Percentiles rank a stretch among this genome's conserved stretches.
phyloP scores from a whole-genome alignment of 2,888 invertebrate species.

The Drosophila bunnanda region DNA sequence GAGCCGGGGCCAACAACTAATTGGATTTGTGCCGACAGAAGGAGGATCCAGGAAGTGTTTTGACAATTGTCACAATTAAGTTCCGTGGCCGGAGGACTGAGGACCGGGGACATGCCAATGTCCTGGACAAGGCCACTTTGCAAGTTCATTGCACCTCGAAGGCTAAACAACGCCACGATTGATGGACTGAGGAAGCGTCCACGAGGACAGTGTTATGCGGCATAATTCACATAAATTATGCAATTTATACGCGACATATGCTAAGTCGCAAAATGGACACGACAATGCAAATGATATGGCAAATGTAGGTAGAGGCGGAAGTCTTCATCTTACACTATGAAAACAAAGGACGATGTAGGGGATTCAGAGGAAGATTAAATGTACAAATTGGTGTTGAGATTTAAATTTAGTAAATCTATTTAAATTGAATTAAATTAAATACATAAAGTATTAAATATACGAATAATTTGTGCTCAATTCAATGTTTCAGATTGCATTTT shows the following conservation, averaged over 20 bases:
- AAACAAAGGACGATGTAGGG: neutral
- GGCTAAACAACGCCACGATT: slow-evolving; percentile 54
- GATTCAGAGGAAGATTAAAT: neutral
- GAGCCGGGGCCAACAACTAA: slow-evolving; percentile 56
- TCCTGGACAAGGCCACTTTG: slow-evolving; percentile 76
- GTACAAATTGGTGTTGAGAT: neutral
- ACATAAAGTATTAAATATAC: too few relatives aligned
- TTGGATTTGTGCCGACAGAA: slow-evolving; percentile 64
- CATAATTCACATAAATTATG: slow-evolving; percentile 82
- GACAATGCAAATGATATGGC: slow-evolving; percentile 52
- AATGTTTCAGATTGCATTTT: neutral
- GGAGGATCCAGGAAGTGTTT: slow-evolving; percentile 69
- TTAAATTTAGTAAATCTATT: too few relatives aligned
- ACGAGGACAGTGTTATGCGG: slow-evolving; percentile 67
- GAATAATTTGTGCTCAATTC: too few relatives aligned
- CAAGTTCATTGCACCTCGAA: slow-evolving; percentile 76
- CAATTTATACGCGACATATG: slow-evolving; percentile 79
- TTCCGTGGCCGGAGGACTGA: slow-evolving; percentile 35
- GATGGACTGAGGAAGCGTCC: slow-evolving; percentile 24
- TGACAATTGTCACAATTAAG: slow-evolving; percentile 78
- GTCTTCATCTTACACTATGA: slow-evolving; percentile 5
- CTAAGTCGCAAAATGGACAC: slow-evolving; percentile 70
- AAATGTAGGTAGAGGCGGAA: slow-evolving; percentile 29
- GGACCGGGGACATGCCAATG: slow-evolving; percentile 66
- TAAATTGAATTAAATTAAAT: too few relatives aligned